A percentile compares a stretch with the other conserved stretches of the same genome.
Evolutionary conservation across 2,797 vertebrate species (phyloP).

Genomic region (Hirundo rustica): DNA sequence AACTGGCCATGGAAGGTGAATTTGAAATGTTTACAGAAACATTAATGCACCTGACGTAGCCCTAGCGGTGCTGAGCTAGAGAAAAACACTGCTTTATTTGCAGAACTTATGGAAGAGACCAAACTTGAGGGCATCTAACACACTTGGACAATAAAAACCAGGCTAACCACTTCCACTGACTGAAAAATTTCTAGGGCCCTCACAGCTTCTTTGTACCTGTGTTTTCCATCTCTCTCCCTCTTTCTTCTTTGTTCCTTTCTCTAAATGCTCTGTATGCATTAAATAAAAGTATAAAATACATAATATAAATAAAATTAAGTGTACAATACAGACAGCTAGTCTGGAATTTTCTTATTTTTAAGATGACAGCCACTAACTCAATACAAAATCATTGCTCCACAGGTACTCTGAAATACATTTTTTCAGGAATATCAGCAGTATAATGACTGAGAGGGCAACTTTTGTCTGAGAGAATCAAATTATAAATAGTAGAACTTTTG

Average conservation of each 20-base stretch:
- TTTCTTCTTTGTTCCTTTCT: neutral
- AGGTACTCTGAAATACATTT: accelerated
- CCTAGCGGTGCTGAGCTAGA: neutral
- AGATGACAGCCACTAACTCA: neutral
- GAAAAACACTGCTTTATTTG: neutral
- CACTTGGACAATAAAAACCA: neutral
- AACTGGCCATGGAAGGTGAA: neutral
- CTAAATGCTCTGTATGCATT: neutral
- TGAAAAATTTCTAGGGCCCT: neutral
- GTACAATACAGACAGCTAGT: neutral
- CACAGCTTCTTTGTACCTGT: neutral
- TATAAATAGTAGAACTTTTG: neutral
- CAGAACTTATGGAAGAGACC: neutral
- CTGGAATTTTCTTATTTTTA: neutral
- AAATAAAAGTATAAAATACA: neutral
- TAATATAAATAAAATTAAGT: neutral
- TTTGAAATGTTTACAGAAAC: neutral
- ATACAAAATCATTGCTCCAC: neutral
- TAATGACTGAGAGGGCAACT: neutral
- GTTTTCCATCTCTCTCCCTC: neutral
- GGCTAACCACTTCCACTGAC: neutral
- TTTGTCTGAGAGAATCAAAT: neutral
- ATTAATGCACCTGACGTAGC: neutral
- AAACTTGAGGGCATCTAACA: neutral
- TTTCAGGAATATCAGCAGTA: neutral